phyloP scores from a whole-genome alignment of 2,113 vertebrate genomes.

The Gambusia holbrooki region DNA sequence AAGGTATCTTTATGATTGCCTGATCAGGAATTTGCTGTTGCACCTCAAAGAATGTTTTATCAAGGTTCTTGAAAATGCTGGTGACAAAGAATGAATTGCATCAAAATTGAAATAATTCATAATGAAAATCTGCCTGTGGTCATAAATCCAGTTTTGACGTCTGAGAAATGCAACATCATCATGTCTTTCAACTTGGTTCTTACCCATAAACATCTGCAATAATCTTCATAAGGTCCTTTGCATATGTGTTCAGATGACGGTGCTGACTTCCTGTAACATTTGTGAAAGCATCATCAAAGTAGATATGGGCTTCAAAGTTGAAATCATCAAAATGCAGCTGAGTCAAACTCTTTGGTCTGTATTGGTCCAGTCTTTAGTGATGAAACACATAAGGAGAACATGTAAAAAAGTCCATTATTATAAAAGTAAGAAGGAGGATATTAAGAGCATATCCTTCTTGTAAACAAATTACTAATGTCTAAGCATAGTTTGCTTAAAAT shows the following conservation, averaged over 20 bases:
- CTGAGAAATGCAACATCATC: not conserved
- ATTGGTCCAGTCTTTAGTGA: slow-evolving; percentile 72
- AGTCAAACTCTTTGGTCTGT: slow-evolving; percentile 55
- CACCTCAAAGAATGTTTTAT: slow-evolving; percentile 44
- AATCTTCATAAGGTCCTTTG: slow-evolving; percentile 43
- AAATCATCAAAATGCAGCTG: slow-evolving; percentile 5
- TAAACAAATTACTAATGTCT: too few species aligned
- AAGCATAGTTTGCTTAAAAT: too few species aligned
- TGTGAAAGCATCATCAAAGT: slow-evolving; percentile 71
- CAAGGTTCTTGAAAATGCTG: slow-evolving; percentile 67
- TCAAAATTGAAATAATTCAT: not conserved
- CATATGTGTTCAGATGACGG: slow-evolving; percentile 62
- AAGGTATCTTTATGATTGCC: slow-evolving; percentile 59
- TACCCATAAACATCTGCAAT: slow-evolving; percentile 68
- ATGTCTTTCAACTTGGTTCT: not conserved
- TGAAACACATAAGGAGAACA: not conserved
- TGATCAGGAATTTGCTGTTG: slow-evolving; percentile 27
- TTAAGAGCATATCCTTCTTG: too few species aligned
- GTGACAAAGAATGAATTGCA: not conserved
- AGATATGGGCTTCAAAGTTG: slow-evolving; percentile 69
- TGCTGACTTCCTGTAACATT: slow-evolving; percentile 15
- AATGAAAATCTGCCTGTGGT: not conserved
- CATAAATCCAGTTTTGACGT: not conserved
- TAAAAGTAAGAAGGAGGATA: too few species aligned
- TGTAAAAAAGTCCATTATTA: too few species aligned